Conservation (phyloP, 1,140 invertebrate species). For the Euglossa dilemma region DNA sequence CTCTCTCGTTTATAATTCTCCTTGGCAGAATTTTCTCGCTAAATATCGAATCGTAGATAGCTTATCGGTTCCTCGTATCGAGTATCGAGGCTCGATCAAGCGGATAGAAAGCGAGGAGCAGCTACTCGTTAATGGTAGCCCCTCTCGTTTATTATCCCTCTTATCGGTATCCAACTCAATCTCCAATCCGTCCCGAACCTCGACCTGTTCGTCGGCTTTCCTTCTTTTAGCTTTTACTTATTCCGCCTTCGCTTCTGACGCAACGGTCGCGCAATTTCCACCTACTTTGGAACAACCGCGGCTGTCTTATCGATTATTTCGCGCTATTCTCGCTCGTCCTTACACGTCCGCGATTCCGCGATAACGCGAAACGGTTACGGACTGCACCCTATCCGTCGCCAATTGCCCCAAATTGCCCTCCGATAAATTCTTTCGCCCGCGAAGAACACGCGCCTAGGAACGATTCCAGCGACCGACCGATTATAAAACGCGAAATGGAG, state of each 20-base stretch:
- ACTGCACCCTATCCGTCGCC: neutral
- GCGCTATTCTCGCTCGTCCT: slow-evolving; percentile 36
- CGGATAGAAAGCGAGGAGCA: too few relatives aligned
- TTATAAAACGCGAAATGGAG: neutral
- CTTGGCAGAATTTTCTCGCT: too few relatives aligned
- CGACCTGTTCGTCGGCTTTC: neutral
- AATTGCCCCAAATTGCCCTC: slow-evolving; percentile 4
- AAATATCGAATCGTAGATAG: too few relatives aligned
- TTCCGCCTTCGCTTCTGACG: neutral
- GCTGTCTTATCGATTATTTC: slow-evolving; percentile 37
- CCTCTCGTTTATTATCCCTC: neutral
- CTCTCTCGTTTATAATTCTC: too few relatives aligned
- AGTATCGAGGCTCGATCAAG: too few relatives aligned
- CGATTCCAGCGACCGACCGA: neutral
- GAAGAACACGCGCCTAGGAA: too few relatives aligned
- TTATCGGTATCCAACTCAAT: neutral
- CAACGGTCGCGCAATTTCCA: neutral
- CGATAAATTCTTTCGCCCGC: neutral
- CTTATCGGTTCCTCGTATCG: too few relatives aligned
- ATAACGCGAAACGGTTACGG: slow-evolving; percentile 39
- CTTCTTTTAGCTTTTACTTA: neutral
- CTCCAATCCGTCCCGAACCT: neutral
- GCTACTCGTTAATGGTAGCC: neutral
- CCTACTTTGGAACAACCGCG: neutral
- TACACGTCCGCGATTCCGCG: slow-evolving; percentile 3